phyloP scores from a whole-genome alignment of 92 coral and sea anemone species.

The Phenganax subtilis region DNA sequence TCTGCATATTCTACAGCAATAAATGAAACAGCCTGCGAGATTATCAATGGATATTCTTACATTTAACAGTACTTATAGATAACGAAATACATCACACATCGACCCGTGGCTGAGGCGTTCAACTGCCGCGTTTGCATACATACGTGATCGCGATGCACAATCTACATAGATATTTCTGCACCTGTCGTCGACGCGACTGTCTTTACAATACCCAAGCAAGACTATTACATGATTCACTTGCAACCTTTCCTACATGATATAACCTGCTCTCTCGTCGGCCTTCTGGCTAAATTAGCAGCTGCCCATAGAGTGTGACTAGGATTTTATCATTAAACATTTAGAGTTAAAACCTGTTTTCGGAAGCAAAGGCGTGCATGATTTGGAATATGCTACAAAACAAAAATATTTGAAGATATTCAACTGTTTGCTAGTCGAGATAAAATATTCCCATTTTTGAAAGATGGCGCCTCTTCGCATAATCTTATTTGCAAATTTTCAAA shows the following conservation, averaged over 20 bases:
- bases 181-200: too few relatives aligned
- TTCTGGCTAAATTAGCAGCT: neutral
- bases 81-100: too few relatives aligned
- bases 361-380: neutral
- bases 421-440: neutral
- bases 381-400: neutral
- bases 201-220: neutral
- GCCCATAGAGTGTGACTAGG: neutral
- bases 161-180: too few relatives aligned
- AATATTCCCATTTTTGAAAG: neutral
- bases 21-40: too few relatives aligned
- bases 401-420: neutral
- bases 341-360: neutral
- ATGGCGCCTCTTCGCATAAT: neutral
- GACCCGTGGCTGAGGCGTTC: too few relatives aligned
- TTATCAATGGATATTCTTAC: too few relatives aligned
- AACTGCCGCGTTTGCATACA: too few relatives aligned
- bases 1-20: too few relatives aligned
- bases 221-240: slow-evolving; percentile 1
- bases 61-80: too few relatives aligned
- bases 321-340: slow-evolving; percentile 17
- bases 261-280: neutral
- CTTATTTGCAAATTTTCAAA: neutral
- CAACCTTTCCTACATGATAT: slow-evolving; percentile 8
- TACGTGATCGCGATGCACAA: too few relatives aligned